These are phyloP conservation scores for Geotria australis DNA, from an alignment of 2,797 vertebrate species.

Conservation along the genomic window DNA sequence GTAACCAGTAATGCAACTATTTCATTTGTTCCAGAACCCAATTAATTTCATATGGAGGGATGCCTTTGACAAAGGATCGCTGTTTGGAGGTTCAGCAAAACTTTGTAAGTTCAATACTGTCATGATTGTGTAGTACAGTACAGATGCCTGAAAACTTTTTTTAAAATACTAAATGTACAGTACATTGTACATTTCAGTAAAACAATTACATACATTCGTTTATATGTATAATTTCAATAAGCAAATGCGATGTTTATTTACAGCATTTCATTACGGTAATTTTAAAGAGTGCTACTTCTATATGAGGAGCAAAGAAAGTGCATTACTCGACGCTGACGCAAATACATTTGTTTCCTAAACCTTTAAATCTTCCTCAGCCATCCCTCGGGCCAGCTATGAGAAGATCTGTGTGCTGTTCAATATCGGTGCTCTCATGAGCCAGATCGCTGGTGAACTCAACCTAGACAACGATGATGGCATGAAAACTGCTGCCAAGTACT, in stretches of 20 bases:
- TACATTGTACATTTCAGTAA: not conserved
- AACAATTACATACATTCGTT: not conserved
- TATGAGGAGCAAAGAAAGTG: no score
- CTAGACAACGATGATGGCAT: constrained; percentile 81
- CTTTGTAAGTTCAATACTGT: constrained; percentile 21
- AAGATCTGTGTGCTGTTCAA: constrained; percentile 95
- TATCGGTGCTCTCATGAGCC: constrained; percentile 65
- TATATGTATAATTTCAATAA: not conserved
- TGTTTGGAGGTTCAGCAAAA: constrained; percentile 86
- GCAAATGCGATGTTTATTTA: no score
- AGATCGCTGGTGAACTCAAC: constrained; percentile 89
- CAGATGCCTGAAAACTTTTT: not conserved
- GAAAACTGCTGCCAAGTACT: constrained; percentile 65
- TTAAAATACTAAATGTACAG: no score
- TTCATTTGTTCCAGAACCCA: constrained; percentile 1
- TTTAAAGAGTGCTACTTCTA: not conserved
- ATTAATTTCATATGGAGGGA: constrained; percentile 98
- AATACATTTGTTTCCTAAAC: no score
- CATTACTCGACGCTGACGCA: no score
- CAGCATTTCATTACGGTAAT: constrained; percentile 4
- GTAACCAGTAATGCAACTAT: no score
- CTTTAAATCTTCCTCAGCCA: constrained; percentile 13
- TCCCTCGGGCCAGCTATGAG: constrained; percentile 84
- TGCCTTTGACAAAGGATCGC: constrained; percentile 95
- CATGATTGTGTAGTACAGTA: not conserved